Percentiles rank a stretch among this genome's conserved stretches.
Conservation (phyloP, 1,140 invertebrate species). For the Papilio polytes region DNA sequence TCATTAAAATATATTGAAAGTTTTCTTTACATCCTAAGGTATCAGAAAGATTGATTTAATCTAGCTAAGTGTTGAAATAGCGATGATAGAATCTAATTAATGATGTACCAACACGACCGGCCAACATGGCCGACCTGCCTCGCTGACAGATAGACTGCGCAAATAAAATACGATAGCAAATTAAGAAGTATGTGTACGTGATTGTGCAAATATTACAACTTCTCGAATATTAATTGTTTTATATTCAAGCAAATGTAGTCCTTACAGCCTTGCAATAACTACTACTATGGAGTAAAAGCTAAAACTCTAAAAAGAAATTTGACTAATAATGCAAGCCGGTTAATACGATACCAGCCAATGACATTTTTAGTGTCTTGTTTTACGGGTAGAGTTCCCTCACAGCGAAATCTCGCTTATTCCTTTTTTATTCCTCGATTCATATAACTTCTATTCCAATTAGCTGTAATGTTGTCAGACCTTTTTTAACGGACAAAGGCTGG, state of each 20-base stretch:
- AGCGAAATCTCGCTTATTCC: not conserved
- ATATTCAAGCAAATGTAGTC: not conserved
- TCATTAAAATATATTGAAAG: too few relatives aligned
- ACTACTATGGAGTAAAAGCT: not conserved
- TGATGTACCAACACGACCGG: slow-evolving; percentile 58
- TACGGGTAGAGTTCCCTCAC: not conserved
- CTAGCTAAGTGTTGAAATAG: slow-evolving; percentile 31
- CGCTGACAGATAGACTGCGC: slow-evolving; percentile 48
- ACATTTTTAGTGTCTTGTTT: not conserved
- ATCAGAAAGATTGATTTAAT: slow-evolving; percentile 31
- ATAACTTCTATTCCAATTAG: not conserved
- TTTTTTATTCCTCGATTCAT: not conserved
- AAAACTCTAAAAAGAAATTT: not conserved
- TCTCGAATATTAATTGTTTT: not conserved
- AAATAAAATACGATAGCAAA: slow-evolving; percentile 11
- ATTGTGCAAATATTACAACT: slow-evolving; percentile 7
- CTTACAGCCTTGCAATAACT: not conserved
- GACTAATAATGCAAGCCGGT: not conserved
- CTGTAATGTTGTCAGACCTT: not conserved
- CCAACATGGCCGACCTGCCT: slow-evolving; percentile 56
- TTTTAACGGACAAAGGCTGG: not conserved
- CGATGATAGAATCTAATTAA: slow-evolving; percentile 62
- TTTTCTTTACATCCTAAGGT: not conserved
- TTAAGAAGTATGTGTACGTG: not conserved
- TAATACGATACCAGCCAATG: not conserved